phyloP scores from a whole-genome alignment of 64 coral and sea anemone genomes.

The Pachyseris speciosa region DNA sequence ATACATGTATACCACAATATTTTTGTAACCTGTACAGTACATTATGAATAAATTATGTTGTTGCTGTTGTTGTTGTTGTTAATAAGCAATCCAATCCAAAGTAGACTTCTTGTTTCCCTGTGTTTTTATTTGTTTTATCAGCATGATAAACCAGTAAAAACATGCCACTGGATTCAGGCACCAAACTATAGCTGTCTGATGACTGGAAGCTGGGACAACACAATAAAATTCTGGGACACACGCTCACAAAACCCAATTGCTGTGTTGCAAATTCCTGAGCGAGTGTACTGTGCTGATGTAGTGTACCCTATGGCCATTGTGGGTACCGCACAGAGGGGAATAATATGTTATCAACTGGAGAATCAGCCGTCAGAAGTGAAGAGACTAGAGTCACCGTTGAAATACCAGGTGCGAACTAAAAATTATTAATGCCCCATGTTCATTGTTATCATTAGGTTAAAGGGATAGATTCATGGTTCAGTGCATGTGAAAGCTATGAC shows the following conservation, averaged over 20 bases:
- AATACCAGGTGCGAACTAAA: conserved; percentile 84
- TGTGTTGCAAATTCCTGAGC: conserved; percentile 82
- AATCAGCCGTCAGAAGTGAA: conserved; percentile 94
- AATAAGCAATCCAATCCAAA: no score
- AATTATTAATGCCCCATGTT: no score
- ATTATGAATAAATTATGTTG: no score
- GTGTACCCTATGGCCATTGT: conserved; percentile 99
- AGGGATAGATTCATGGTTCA: no score
- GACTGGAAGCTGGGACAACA: conserved; percentile 99
- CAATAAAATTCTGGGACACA: conserved; percentile 97
- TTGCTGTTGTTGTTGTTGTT: no score
- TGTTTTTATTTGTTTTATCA: conserved; percentile 31
- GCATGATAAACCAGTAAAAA: conserved; percentile 92
- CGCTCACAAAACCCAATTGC: conserved; percentile 84
- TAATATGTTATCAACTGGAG: conserved; percentile 97
- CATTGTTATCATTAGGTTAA: no score
- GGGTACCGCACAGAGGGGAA: conserved; percentile 94
- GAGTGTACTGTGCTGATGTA: conserved; percentile 97
- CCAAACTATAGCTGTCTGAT: conserved; percentile 94
- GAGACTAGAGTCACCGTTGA: conserved; percentile 96
- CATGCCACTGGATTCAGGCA: conserved; percentile 92
- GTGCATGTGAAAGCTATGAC: no score
- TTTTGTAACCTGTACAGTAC: no score
- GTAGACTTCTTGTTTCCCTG: not conserved
- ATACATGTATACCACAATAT: no score